phyloP scores from a whole-genome alignment of 2,113 vertebrate genomes.

The Apodemus sylvaticus region DNA sequence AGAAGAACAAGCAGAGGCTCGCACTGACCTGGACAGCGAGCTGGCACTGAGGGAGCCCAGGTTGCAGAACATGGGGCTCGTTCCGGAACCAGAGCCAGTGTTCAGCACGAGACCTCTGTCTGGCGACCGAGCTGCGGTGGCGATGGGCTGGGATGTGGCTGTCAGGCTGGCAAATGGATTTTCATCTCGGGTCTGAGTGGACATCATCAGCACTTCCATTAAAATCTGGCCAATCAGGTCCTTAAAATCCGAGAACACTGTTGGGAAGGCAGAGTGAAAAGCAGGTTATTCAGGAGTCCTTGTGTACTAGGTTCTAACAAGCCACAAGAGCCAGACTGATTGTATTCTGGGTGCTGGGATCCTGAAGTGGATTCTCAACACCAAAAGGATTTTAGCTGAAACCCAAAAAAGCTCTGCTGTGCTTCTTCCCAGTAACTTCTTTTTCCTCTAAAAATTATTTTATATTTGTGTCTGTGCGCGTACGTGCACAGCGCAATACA shows the following conservation, averaged over 20 bases:
- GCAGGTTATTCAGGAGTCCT: conserved; percentile 9
- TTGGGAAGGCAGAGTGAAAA: conserved; percentile 57
- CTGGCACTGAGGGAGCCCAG: conserved; percentile 94
- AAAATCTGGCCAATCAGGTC: conserved; percentile 98
- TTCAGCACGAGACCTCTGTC: conserved; percentile 92
- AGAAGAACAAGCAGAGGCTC: not conserved
- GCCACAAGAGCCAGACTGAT: not conserved
- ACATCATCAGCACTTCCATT: conserved; percentile 99
- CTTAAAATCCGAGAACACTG: conserved; percentile 98
- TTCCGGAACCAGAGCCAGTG: conserved; percentile 91
- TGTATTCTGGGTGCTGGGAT: accelerated
- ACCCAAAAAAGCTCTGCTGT: not conserved
- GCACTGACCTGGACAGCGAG: conserved; percentile 96
- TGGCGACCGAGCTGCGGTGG: conserved; percentile 92
- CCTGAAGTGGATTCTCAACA: not conserved
- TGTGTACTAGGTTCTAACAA: accelerated
- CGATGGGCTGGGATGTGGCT: conserved; percentile 96
- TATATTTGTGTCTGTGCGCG: not conserved
- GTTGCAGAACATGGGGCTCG: conserved; percentile 93
- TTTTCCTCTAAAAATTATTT: not conserved
- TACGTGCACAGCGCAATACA: too few relatives aligned
- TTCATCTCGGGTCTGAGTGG: conserved; percentile 93
- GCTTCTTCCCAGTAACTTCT: not conserved
- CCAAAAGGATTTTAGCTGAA: not conserved
- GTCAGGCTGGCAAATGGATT: conserved; percentile 98